Conservation (phyloP, 2,113 vertebrate species). For the Phrynosoma platyrhinos region DNA sequence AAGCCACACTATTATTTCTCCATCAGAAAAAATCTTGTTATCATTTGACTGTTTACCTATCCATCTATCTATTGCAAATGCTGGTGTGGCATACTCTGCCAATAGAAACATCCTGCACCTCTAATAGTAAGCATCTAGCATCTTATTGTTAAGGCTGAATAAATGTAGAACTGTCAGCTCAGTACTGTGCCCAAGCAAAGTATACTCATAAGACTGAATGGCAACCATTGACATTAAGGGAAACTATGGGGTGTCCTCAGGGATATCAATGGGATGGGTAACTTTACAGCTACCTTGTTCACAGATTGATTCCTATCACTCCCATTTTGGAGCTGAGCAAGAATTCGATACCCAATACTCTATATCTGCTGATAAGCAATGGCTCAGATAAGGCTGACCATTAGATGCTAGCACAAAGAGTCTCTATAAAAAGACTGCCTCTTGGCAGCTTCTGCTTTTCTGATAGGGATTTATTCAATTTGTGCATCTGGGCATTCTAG, state of each 20-base stretch:
- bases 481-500: constrained; percentile 43
- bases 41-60: too few relatives aligned
- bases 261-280: not conserved
- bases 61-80: too few relatives aligned
- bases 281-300: not conserved
- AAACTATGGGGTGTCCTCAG: not conserved
- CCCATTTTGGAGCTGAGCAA: not conserved
- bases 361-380: not conserved
- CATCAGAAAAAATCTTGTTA: not conserved
- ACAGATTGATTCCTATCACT: not conserved
- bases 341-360: not conserved
- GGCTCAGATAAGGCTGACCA: not conserved
- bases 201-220: not conserved
- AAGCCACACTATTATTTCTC: not conserved
- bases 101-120: not conserved
- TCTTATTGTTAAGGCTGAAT: not conserved
- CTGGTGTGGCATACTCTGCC: not conserved
- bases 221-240: not conserved
- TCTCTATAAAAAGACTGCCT: not conserved
- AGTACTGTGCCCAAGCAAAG: not conserved
- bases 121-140: not conserved
- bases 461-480: not conserved
- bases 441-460: constrained; percentile 42
- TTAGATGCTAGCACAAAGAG: not conserved
- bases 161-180: not conserved